Conservation (phyloP, 1,140 invertebrate genomes). For the Hylyphantes graminicola region DNA sequence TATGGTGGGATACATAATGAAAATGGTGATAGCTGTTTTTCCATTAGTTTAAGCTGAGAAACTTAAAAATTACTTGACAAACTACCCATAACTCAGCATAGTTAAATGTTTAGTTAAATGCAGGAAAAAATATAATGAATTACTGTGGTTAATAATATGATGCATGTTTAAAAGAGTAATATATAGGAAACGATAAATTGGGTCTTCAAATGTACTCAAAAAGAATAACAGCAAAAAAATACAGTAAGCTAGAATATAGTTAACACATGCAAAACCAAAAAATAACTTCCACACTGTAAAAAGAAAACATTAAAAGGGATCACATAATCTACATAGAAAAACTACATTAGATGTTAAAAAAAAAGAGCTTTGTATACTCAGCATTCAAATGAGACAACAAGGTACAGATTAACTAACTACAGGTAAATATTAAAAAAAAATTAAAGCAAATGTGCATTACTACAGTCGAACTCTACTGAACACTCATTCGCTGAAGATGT, state of each 20-base stretch:
- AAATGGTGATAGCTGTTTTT: no score
- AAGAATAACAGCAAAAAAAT: constrained; percentile 2
- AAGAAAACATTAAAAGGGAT: background rate
- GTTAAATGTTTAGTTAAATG: no score
- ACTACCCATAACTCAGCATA: no score
- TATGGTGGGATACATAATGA: no score
- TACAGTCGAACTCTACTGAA: background rate
- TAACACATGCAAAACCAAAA: constrained; percentile 10
- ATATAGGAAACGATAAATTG: background rate
- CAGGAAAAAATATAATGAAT: no score
- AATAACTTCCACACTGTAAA: background rate
- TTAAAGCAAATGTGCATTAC: constrained; percentile 54
- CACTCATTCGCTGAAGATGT: no score
- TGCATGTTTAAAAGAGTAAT: background rate
- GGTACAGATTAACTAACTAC: constrained; percentile 28
- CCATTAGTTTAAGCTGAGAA: no score
- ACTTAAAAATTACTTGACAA: no score
- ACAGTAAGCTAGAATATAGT: constrained; percentile 6
- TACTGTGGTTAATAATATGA: no score
- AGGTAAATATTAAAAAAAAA: constrained; percentile 17
- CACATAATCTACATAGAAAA: constrained; percentile 21
- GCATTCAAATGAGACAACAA: constrained; percentile 29
- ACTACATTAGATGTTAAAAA: background rate
- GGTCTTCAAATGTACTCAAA: background rate
- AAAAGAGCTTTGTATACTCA: constrained; percentile 15